phyloP scores from a whole-genome alignment of 1,140 invertebrate genomes.

The Odontomachus brunneus region DNA sequence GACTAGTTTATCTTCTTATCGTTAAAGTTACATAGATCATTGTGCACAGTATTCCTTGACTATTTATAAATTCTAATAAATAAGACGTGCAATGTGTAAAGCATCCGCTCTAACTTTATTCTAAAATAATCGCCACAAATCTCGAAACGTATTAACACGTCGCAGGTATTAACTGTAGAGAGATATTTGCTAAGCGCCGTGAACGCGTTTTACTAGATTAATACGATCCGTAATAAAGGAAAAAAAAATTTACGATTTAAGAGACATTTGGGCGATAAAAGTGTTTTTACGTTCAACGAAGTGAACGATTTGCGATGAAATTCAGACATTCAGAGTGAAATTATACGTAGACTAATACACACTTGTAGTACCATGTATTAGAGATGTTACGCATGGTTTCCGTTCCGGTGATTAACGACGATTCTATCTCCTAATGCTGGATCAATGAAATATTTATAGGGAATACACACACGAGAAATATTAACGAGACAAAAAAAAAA shows the following conservation, averaged over 20 bases:
- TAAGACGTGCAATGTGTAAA: constrained; percentile 31
- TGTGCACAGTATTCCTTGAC: constrained; percentile 38
- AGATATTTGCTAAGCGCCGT: constrained; percentile 11
- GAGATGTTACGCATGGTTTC: not conserved
- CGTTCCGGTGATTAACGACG: constrained; percentile 56
- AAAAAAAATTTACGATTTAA: constrained; percentile 15
- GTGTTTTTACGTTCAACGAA: constrained; percentile 9
- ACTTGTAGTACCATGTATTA: too few relatives aligned
- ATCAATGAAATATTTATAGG: constrained; percentile 45
- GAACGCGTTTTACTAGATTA: constrained; percentile 25
- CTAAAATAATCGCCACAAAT: constrained; percentile 45
- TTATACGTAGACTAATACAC: not conserved
- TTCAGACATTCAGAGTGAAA: not conserved
- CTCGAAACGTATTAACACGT: constrained; percentile 6
- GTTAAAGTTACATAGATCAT: constrained; percentile 47
- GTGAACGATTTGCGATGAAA: not conserved
- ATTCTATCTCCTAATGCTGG: too few relatives aligned
- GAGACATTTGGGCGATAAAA: constrained; percentile 19
- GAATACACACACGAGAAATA: constrained; percentile 36
- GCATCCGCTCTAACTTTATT: constrained; percentile 35
- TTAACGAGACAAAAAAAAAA: constrained; percentile 35
- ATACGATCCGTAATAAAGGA: constrained; percentile 10
- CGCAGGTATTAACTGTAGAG: constrained; percentile 29
- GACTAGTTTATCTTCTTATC: constrained; percentile 28
- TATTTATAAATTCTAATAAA: constrained; percentile 46